Conservation (phyloP, 2,797 vertebrate genomes). For the Syndactyla subalaris region DNA sequence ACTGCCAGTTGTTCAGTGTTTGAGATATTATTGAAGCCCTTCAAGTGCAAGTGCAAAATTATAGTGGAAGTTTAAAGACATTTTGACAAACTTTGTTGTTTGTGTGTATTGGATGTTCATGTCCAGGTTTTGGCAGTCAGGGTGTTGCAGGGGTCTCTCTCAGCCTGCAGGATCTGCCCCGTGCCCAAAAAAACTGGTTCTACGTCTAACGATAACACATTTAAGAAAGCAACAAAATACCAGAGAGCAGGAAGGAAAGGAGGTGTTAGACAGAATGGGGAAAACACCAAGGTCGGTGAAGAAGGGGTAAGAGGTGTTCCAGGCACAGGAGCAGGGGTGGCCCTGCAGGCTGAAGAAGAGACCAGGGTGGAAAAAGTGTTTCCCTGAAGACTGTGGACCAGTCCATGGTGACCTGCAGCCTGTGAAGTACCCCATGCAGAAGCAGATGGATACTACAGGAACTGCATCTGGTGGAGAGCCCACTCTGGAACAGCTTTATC, state of each 20-base stretch:
- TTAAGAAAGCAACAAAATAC: not conserved
- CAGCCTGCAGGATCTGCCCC: not conserved
- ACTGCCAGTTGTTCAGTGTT: not conserved
- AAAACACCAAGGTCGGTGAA: not conserved
- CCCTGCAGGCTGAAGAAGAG: not conserved
- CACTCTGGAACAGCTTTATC: not conserved
- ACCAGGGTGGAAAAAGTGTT: not conserved
- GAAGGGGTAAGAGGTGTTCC: not conserved
- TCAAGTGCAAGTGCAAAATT: not conserved
- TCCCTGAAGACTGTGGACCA: not conserved
- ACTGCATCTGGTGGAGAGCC: rapidly evolving
- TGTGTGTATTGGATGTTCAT: not conserved
- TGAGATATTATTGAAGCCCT: not conserved
- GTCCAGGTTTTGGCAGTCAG: not conserved
- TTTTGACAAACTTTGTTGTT: not conserved
- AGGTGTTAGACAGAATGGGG: not conserved
- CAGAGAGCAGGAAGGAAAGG: not conserved
- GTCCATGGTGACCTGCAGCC: not conserved
- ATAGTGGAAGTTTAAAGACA: not conserved
- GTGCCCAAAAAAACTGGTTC: not conserved
- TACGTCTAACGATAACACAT: not conserved
- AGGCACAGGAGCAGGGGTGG: not conserved
- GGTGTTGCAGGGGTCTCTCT: not conserved
- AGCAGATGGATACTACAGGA: not conserved
- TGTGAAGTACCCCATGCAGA: not conserved